Evolutionary conservation across 2,113 vertebrate species (phyloP).

Genomic region (Crotalus horridus): DNA sequence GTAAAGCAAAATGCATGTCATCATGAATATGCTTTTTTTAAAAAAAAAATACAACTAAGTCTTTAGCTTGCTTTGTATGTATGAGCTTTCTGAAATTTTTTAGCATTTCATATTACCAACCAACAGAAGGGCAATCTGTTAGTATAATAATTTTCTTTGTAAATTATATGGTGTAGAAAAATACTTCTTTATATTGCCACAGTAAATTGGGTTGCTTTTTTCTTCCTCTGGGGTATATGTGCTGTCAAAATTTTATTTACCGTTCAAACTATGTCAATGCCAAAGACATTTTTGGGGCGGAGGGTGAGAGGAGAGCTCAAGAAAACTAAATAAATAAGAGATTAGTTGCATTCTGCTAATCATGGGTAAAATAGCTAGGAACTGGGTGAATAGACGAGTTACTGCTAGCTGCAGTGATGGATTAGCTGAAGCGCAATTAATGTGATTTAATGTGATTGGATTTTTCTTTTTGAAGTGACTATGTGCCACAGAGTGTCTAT

Average conservation of each 20-base stretch:
- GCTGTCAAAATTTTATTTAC: background rate
- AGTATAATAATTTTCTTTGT: background rate
- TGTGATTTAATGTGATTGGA: slow-evolving; percentile 46
- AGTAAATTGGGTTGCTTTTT: background rate
- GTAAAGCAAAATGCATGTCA: background rate
- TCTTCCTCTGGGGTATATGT: background rate
- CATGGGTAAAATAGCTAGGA: slow-evolving; percentile 35
- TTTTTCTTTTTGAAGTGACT: slow-evolving; percentile 48
- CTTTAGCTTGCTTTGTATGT: background rate
- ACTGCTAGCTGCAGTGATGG: slow-evolving; percentile 46
- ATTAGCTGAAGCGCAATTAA: slow-evolving; percentile 58
- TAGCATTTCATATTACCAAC: background rate
- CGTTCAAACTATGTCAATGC: slow-evolving; percentile 11
- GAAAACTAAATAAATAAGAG: slow-evolving; percentile 47
- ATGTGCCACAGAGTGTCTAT: slow-evolving; percentile 31
- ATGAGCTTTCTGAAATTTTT: background rate
- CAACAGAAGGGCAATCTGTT: no score
- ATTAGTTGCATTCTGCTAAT: slow-evolving; percentile 58
- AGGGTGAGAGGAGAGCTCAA: slow-evolving; percentile 8
- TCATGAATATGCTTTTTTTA: background rate
- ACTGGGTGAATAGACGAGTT: slow-evolving; percentile 32
- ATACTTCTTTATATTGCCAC: background rate
- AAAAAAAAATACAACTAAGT: background rate
- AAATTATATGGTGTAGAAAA: background rate
- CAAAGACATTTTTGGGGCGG: background rate